These are phyloP conservation scores for Seira sanloemensis DNA, from an alignment of 2,888 invertebrate genomes.

Conservation along the genomic window DNA sequence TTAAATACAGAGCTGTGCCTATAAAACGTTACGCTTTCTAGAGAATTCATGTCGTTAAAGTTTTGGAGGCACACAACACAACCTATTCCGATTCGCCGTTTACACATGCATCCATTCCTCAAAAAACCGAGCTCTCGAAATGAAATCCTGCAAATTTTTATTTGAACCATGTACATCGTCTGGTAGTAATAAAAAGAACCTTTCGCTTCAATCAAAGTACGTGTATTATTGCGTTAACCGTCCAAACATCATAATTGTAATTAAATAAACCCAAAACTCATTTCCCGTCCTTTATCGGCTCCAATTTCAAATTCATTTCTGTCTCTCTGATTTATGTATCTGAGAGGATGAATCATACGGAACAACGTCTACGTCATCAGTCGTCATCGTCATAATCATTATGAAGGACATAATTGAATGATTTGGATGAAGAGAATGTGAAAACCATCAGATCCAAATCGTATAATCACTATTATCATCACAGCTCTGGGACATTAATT, in stretches of 20 bases:
- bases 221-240: background rate
- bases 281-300: background rate
- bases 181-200: no score
- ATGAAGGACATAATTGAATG: background rate
- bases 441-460: constrained; percentile 49
- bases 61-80: no score
- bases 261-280: background rate
- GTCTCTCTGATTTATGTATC: no score
- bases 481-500: constrained; percentile 54
- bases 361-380: background rate
- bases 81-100: no score
- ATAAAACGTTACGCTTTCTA: no score
- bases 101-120: no score
- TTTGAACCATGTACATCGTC: no score
- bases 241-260: background rate
- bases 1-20: no score
- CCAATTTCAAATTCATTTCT: background rate
- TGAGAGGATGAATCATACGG: constrained; percentile 27
- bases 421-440: background rate
- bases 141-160: no score
- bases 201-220: no score
- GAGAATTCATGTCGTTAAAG: no score
- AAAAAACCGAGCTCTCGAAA: no score
- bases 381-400: background rate
- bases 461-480: constrained; percentile 49